These are phyloP conservation scores for Conomelus anceps DNA, from an alignment of 2,888 invertebrate genomes.

Conservation along the genomic window DNA sequence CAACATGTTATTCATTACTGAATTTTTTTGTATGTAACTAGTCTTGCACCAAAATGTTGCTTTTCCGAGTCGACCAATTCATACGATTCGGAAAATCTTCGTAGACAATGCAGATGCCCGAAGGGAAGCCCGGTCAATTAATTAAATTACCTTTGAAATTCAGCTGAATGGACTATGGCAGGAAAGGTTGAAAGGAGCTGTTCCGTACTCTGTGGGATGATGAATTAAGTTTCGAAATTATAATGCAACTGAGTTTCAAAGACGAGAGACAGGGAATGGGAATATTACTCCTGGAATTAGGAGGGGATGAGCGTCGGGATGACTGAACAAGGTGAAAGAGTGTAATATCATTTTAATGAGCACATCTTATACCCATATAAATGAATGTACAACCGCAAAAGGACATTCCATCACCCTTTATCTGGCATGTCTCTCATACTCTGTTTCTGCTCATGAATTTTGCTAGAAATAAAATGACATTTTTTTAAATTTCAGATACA, in stretches of 20 bases:
- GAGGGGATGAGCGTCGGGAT: background rate
- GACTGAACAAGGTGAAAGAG: background rate
- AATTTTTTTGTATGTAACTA: background rate
- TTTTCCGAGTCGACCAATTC: background rate
- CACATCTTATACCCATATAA: background rate
- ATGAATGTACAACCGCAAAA: background rate
- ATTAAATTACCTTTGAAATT: background rate
- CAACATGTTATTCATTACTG: background rate
- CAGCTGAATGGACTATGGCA: background rate
- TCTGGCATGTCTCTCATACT: background rate
- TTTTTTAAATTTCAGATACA: background rate
- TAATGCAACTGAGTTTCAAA: background rate
- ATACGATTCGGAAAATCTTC: background rate
- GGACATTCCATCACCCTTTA: background rate
- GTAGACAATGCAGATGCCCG: background rate
- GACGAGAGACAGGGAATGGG: background rate
- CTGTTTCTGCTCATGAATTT: background rate
- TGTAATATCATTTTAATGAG: background rate
- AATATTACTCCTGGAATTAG: background rate
- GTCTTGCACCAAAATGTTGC: no score
- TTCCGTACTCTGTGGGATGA: background rate
- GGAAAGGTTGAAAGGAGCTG: background rate
- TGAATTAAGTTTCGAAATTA: background rate
- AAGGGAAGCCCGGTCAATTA: background rate
- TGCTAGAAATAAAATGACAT: background rate